phyloP scores from a whole-genome alignment of 2,888 invertebrate species.

The Diplazon laetatorius region DNA sequence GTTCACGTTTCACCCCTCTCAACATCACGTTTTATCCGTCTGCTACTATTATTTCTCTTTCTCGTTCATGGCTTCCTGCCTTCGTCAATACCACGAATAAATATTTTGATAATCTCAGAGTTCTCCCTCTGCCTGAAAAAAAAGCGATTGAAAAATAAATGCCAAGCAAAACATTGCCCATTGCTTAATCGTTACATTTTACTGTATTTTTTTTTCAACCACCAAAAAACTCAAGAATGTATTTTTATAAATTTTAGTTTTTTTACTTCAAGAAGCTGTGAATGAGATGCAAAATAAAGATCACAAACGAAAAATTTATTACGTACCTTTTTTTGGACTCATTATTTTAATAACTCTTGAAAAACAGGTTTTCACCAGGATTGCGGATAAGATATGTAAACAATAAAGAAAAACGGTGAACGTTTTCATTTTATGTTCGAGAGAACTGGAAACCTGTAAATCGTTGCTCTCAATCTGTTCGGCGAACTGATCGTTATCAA shows the following conservation, averaged over 20 bases:
- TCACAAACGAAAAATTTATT: conserved; percentile 66
- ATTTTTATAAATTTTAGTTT: no score
- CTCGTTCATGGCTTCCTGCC: conserved; percentile 7
- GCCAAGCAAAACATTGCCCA: no score
- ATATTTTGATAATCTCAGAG: conserved; percentile 44
- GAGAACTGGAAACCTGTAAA: conserved; percentile 12
- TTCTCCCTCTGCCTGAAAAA: no score
- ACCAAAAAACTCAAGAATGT: no score
- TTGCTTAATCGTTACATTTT: no score
- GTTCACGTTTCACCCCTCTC: conserved; percentile 61
- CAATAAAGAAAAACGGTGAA: neutral
- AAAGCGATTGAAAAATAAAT: no score
- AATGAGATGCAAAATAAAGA: no score
- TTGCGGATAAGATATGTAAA: conserved; percentile 2
- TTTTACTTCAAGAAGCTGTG: no score
- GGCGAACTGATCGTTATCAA: conserved; percentile 32
- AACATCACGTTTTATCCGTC: conserved; percentile 49
- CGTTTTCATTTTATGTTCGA: conserved; percentile 14
- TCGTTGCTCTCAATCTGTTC: conserved; percentile 39
- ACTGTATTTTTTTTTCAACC: no score
- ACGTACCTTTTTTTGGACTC: conserved; percentile 43
- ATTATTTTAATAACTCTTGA: no score
- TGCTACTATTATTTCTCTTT: conserved; percentile 50
- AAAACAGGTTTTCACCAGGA: conserved; percentile 31
- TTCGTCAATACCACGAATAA: conserved; percentile 49